Conservation (phyloP, 2,888 invertebrate genomes). For the Apamea epomidion region DNA sequence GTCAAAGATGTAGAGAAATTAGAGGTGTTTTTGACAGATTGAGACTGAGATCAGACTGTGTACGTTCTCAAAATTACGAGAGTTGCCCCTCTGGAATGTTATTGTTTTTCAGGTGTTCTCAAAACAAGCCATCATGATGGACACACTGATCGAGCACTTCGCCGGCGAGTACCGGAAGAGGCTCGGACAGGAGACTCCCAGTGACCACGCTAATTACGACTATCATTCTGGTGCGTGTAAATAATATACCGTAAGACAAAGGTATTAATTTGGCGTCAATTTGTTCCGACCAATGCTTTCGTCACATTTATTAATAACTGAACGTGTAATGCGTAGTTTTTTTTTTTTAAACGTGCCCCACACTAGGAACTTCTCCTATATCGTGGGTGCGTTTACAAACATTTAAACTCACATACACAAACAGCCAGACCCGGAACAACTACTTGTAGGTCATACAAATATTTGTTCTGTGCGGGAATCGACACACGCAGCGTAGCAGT, state of each 20-base stretch:
- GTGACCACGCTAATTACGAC: slow-evolving; percentile 87
- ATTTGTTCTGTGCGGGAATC: no score
- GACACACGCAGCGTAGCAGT: no score
- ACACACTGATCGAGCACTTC: slow-evolving; percentile 95
- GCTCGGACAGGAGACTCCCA: slow-evolving; percentile 88
- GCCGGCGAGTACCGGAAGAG: slow-evolving; percentile 94
- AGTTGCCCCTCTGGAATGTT: not conserved
- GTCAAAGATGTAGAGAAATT: no score
- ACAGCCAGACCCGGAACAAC: no score
- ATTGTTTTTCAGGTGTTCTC: slow-evolving; percentile 90
- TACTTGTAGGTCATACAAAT: no score
- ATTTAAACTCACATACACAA: no score
- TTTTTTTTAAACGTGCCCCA: no score
- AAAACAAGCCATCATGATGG: slow-evolving; percentile 96
- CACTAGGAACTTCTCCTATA: no score
- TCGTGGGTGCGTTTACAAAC: no score
- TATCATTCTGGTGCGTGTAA: slow-evolving; percentile 82
- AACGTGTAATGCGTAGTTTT: not conserved
- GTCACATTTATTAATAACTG: not conserved
- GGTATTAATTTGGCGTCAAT: not conserved
- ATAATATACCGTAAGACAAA: not conserved
- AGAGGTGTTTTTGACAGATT: no score
- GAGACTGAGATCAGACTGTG: no score
- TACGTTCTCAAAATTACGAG: no score
- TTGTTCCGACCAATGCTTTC: not conserved